A percentile compares a stretch with the other conserved stretches of the same genome.
Conservation (phyloP, 92 coral and sea anemone genomes). For the Siderastrea radians region DNA sequence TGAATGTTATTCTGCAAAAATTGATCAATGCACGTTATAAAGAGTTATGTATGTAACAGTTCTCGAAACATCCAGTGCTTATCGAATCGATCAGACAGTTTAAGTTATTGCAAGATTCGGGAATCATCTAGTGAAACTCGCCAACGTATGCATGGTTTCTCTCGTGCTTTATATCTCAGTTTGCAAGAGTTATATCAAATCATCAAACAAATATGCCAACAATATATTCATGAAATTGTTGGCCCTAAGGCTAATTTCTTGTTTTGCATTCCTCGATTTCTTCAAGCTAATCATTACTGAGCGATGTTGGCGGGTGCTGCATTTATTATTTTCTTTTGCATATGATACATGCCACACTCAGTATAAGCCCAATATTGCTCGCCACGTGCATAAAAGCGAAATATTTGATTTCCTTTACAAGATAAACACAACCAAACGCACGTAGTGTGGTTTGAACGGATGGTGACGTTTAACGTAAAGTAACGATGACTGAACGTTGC, state of each 20-base stretch:
- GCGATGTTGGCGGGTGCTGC: neutral
- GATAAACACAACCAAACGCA: neutral
- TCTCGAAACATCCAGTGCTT: no score
- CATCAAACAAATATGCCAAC: no score
- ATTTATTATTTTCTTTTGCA: neutral
- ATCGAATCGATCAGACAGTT: no score
- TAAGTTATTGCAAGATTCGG: no score
- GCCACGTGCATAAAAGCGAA: conserved; percentile 15
- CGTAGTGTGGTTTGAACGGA: neutral
- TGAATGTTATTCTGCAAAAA: no score
- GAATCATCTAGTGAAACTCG: no score
- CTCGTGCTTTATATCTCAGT: no score
- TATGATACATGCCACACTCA: neutral
- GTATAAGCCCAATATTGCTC: neutral
- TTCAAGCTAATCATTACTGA: neutral
- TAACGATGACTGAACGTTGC: neutral
- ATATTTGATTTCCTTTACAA: conserved; percentile 6
- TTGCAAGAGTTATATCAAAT: no score
- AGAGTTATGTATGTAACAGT: no score
- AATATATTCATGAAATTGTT: no score
- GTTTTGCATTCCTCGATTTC: conserved; percentile 10
- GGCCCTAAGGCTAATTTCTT: neutral
- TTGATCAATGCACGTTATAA: no score
- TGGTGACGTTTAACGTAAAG: neutral
- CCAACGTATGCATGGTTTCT: no score